Base-by-base conservation (phyloP, 2,888 invertebrate genomes). In the Electrophaes corylata region DNA sequence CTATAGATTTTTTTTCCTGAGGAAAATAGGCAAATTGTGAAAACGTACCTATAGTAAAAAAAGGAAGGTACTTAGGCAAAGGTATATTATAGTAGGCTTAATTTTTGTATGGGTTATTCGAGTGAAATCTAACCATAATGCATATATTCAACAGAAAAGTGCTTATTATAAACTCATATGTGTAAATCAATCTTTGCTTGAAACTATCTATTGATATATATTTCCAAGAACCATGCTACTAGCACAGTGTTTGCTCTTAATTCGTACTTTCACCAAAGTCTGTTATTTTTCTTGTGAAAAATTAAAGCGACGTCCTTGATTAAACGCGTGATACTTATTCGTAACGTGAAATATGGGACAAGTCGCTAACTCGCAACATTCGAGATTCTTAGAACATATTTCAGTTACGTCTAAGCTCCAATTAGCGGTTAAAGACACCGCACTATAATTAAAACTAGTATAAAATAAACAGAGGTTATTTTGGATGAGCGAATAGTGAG, bases 361-460 rank as follows among this genome's bases (percentile, higher is more conserved):
- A 54, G n/a, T n/a, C n/a, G n/a, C n/a, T n/a, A n/a, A n/a, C 59
- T 54, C 53, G 58, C 55, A 57, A 51, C 59, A 54, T 53, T 46
- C 46, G 18, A 44, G 47, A 63, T 71, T 70, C 70, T 62, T 44
- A 67, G 70, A 71, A 71, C 57, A 60, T 60, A 58, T 65, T 57
- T 55, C 61, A 60, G 62, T 73, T 78, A 75, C 72, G 70, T 68
- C 73, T 63, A 76, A 85, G 84, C 73, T 81, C 88, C 78, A 81
- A 89, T 88, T 91, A 87, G 78, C 88, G 89, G 88, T 88, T 88
- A 84, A 88, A 85, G 89, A 88, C 89, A 83, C 84, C 64, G 79
- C 73, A 75, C 81, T 87, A 84, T 87, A 85, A 89, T 88, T 87
- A 84, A 76, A 78, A 71, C 75, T 69, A 71, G 65, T 70, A 76